Base-by-base conservation (phyloP, 1,140 invertebrate species). In the Batillaria attramentaria region DNA sequence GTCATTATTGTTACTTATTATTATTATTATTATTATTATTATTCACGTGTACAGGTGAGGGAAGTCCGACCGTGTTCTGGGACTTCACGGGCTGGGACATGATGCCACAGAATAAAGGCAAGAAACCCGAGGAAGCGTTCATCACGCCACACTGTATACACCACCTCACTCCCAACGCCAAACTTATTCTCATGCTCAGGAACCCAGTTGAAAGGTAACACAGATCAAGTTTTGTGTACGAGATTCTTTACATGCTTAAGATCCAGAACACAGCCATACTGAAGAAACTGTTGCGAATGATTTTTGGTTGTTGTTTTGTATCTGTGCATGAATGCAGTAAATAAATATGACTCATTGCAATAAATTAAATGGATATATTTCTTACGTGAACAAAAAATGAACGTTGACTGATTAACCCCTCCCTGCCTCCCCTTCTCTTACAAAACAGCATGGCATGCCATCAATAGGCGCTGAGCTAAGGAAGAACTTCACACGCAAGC, bases 21-120 rank as follows among this genome's bases (percentile, higher is more conserved):
- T n/a, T n/a, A n/a, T n/a, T n/a, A n/a, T n/a, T n/a, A n/a, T n/a
- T n/a, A n/a, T n/a, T n/a, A n/a, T n/a, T n/a, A n/a, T n/a, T n/a
- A n/a, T n/a, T n/a, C n/a, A n/a, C n/a, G 35, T 5, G 46, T 75
- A 20, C 79, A 87, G 86, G 86, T n/a, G 86, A 87, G 69, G 86
- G 86, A 18, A 86, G 85, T n/a, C 85, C 85, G 1, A 85, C 85
- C 24, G 79, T 81, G 74, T 84, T 87, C 78, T 87, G 86, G 86
- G 86, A 87, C 80, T 84, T 86, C 42, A 80, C 83, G 2, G 84
- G 85, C 35, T 87, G 86, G 86, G 65, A 80, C 33, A 39, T 77
- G 13, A 84, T 87, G 16, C 84, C 84, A 43, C 85, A 86, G 72
- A 86, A 86, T 65, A 60, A 31, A 24, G 76, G 72, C 20, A 77